phyloP scores from a whole-genome alignment of 1,140 invertebrate species.

The Drosophila yakuba region DNA sequence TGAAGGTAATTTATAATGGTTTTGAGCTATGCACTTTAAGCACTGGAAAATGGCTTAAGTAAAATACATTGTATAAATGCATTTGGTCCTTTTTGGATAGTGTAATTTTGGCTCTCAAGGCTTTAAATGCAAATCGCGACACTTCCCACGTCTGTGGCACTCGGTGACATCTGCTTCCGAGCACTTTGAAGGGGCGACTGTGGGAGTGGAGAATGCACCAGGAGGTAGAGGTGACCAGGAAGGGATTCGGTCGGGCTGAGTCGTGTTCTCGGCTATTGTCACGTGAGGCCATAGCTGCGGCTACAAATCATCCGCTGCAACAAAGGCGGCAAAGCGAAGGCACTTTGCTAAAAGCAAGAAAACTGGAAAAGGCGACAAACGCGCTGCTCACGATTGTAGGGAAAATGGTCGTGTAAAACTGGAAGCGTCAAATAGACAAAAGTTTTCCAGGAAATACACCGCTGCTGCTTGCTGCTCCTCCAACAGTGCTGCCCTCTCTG shows the following conservation, averaged over 20 bases:
- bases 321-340: slow-evolving; percentile 46
- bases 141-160: slow-evolving; percentile 48
- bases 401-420: slow-evolving; percentile 71
- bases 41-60: too few relatives aligned
- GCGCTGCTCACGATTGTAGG: slow-evolving; percentile 68
- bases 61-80: too few relatives aligned
- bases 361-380: slow-evolving; percentile 59
- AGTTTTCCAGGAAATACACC: slow-evolving; percentile 64
- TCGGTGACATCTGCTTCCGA: slow-evolving; percentile 44
- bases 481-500: background rate
- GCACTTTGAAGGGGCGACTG: slow-evolving; percentile 18
- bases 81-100: background rate
- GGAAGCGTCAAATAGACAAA: slow-evolving; percentile 81
- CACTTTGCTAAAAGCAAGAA: slow-evolving; percentile 8
- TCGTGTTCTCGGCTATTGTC: slow-evolving; percentile 84
- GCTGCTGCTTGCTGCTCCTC: background rate
- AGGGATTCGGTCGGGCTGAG: slow-evolving; percentile 28
- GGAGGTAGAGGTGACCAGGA: slow-evolving; percentile 21
- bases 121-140: slow-evolving; percentile 52
- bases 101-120: slow-evolving; percentile 10
- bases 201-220: background rate
- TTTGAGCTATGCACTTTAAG: too few relatives aligned
- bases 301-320: slow-evolving; percentile 79
- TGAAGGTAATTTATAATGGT: too few relatives aligned
- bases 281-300: slow-evolving; percentile 69